phyloP scores from a whole-genome alignment of 2,888 invertebrate genomes.

The Hesperia comma region DNA sequence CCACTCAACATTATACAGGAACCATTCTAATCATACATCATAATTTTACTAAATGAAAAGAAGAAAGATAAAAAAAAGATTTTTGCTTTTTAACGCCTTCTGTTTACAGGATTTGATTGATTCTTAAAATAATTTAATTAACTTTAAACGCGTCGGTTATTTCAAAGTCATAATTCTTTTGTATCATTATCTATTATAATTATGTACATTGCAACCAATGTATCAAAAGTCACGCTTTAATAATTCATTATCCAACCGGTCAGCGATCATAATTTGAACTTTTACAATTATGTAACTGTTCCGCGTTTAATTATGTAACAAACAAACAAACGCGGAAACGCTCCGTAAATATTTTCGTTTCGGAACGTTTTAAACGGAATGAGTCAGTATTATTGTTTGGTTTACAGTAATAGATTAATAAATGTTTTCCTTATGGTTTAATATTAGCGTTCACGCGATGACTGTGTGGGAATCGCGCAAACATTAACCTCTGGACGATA shows the following conservation, averaged over 20 bases:
- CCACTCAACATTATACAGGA: no score
- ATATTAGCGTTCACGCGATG: constrained; percentile 40
- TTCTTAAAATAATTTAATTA: no score
- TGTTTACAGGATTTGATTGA: no score
- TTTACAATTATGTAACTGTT: constrained; percentile 12
- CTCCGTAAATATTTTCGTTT: constrained; percentile 16
- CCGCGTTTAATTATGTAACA: constrained; percentile 21
- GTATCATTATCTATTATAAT: no score
- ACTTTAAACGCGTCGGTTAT: no score
- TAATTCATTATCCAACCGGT: constrained; percentile 4
- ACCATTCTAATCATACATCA: no score
- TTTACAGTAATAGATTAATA: constrained; percentile 24
- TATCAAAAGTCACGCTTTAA: not conserved
- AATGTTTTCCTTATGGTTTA: constrained; percentile 38
- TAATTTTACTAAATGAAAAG: no score
- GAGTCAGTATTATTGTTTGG: constrained; percentile 33
- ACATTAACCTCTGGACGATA: constrained; percentile 42
- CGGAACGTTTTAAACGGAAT: constrained; percentile 15
- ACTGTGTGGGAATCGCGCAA: constrained; percentile 32
- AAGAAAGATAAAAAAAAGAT: no score
- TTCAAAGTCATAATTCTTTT: no score
- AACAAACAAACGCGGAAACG: constrained; percentile 24
- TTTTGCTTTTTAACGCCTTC: no score
- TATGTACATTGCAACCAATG: constrained; percentile 6
- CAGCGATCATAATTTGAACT: constrained; percentile 12